Evolutionary conservation across 2,113 vertebrate species (phyloP).

Genomic region (Tachuris rubrigastra): DNA sequence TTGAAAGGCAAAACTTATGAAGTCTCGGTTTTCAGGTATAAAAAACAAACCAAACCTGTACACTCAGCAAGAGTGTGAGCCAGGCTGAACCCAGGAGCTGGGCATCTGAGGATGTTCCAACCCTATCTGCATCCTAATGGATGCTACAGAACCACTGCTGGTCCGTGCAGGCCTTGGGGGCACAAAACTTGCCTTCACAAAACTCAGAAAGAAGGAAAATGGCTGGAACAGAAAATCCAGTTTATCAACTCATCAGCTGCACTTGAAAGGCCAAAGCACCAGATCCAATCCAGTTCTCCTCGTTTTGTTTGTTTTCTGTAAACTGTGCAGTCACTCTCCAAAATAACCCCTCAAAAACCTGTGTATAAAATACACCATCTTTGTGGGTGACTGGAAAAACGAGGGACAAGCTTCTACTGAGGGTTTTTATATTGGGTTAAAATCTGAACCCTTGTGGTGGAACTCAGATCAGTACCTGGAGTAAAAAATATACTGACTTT

Average conservation of each 20-base stretch:
- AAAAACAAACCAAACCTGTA: conserved; percentile 4
- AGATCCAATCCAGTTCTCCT: not conserved
- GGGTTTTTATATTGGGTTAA: not conserved
- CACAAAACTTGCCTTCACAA: not conserved
- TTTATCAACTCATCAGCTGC: not conserved
- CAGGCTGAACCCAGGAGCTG: no score
- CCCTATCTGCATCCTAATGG: accelerated
- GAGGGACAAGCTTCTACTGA: not conserved
- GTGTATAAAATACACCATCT: not conserved
- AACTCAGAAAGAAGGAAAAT: not conserved
- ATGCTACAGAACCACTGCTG: not conserved
- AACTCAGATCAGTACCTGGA: not conserved
- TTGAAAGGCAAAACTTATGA: not conserved
- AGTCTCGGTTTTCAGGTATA: not conserved
- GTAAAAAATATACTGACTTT: not conserved
- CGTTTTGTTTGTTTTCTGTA: not conserved
- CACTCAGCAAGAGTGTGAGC: not conserved
- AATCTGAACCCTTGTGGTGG: not conserved
- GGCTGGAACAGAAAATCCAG: not conserved
- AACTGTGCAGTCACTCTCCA: not conserved
- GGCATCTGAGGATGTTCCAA: no score
- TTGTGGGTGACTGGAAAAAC: no score
- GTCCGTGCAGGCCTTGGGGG: not conserved
- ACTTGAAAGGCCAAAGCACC: not conserved
- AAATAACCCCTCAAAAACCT: not conserved